Conservation (phyloP, 2,797 vertebrate genomes). For the Falco novaeseelandiae region DNA sequence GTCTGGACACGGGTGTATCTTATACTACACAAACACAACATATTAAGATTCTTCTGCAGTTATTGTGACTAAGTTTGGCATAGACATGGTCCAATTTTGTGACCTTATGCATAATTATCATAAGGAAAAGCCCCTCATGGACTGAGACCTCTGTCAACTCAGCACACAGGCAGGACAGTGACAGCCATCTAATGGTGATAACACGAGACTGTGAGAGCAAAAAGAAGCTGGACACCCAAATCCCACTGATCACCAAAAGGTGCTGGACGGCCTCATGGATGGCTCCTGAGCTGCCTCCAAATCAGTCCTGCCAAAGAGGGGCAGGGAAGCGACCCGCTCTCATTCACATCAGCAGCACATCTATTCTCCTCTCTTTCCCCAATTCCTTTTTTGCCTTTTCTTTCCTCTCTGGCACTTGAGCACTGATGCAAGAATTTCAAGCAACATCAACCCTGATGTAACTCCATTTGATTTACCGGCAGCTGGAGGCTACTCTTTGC, state of each 20-base stretch:
- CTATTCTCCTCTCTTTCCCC: not conserved
- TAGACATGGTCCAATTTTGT: not conserved
- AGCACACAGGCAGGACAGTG: not conserved
- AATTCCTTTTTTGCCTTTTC: not conserved
- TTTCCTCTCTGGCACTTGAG: not conserved
- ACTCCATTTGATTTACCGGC: constrained; percentile 60
- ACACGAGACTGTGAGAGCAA: not conserved
- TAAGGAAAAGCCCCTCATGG: not conserved
- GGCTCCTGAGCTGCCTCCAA: not conserved
- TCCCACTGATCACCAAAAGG: not conserved
- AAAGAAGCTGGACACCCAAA: not conserved
- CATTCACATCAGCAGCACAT: not conserved
- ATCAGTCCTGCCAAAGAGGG: not conserved
- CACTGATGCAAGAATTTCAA: constrained; percentile 69
- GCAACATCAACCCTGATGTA: constrained; percentile 66
- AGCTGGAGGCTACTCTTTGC: constrained; percentile 55
- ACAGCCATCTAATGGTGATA: not conserved
- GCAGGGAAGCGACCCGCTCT: not conserved
- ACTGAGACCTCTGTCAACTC: not conserved
- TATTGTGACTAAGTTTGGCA: not conserved
- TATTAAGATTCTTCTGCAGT: not conserved
- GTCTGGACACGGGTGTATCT: not conserved
- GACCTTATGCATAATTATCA: not conserved
- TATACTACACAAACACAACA: not conserved
- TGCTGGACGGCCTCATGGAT: not conserved